Evolutionary conservation across 2,797 vertebrate genomes (phyloP), one percentile per base, ranked within the genome.

Genomic region (Botia kubotai): DNA sequence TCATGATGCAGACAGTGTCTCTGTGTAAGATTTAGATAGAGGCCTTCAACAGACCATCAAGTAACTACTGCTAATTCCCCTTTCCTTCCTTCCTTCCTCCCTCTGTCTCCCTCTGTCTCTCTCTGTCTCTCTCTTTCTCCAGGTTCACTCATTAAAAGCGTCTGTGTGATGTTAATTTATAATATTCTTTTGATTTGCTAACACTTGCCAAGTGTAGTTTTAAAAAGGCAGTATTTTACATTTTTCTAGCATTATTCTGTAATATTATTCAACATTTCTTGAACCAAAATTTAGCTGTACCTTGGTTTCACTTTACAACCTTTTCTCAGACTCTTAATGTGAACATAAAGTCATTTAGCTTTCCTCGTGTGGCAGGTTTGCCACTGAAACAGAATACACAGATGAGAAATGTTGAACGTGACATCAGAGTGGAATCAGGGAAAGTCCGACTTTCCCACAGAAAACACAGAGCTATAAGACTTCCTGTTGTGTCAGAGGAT

Each of bases 361-460:
- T 26, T 26, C 23, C 23, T 26, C 6, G 6, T 7, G 36, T 39
- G 36, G 6, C 36, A 39, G 23, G 23, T 39, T 39, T 39, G 1
- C 36, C 5, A 39, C 4, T 39, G 6, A 39, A 39, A 39, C 6
- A 6, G 6, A 6, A 39, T 39, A 39, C 7, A 39, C 36, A 46
- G 68, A 84, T 82, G 65, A 14, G 63, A 80, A 60, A 82, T 85
- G 36, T 81, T 72, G 39, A 69, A 71, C 58, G 80, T 81, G 57
- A 26, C 60, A 79, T 79, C 46, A 58, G 66, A 46, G 66, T 33
- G 7, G 53, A 69, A 21, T 13, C 0, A 16, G n/a, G n/a, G n/a
- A n/a, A n/a, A 39, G 50, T 13, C 21, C 1, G 13, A 39, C 21
- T 57, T 77, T 67, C 52, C 67, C 63, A 46, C 65, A 7, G 6